Evolutionary conservation across 2,888 invertebrate species (phyloP).

Genomic region (Polylopha cassiicola): DNA sequence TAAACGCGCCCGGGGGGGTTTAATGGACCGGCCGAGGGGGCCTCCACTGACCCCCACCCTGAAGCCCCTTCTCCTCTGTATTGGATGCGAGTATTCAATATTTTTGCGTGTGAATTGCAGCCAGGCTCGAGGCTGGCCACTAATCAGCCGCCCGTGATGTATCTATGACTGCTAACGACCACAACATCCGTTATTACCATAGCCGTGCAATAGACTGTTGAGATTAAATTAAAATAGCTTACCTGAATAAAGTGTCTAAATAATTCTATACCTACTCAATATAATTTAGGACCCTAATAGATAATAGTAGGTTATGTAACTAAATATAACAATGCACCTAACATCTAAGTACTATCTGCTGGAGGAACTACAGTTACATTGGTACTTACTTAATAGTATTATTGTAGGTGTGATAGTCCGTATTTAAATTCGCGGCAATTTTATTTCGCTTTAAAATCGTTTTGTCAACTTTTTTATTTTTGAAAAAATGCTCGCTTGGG

Average conservation of each 20-base stretch:
- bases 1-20: slow-evolving; percentile 58
- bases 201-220: too few relatives aligned
- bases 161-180: slow-evolving; percentile 34
- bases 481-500: slow-evolving; percentile 9
- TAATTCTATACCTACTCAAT: too few relatives aligned
- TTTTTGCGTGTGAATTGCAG: slow-evolving; percentile 56
- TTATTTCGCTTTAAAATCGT: slow-evolving; percentile 19
- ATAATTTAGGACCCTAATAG: too few relatives aligned
- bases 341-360: too few relatives aligned
- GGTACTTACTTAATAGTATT: too few relatives aligned
- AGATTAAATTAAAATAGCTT: too few relatives aligned
- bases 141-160: slow-evolving; percentile 56
- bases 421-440: slow-evolving; percentile 13
- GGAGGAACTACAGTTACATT: too few relatives aligned
- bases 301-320: too few relatives aligned
- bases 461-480: slow-evolving; percentile 19
- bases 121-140: slow-evolving; percentile 46
- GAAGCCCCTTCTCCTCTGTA: slow-evolving; percentile 40
- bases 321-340: too few relatives aligned
- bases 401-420: too few relatives aligned
- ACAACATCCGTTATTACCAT: slow-evolving; percentile 27
- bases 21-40: slow-evolving; percentile 56
- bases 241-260: too few relatives aligned
- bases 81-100: slow-evolving; percentile 67
- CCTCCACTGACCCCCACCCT: slow-evolving; percentile 26